Percentiles rank a stretch among this genome's conserved stretches.
These are phyloP conservation scores for Agrotis segetum DNA, from an alignment of 2,888 invertebrate genomes.

Conservation along the genomic window DNA sequence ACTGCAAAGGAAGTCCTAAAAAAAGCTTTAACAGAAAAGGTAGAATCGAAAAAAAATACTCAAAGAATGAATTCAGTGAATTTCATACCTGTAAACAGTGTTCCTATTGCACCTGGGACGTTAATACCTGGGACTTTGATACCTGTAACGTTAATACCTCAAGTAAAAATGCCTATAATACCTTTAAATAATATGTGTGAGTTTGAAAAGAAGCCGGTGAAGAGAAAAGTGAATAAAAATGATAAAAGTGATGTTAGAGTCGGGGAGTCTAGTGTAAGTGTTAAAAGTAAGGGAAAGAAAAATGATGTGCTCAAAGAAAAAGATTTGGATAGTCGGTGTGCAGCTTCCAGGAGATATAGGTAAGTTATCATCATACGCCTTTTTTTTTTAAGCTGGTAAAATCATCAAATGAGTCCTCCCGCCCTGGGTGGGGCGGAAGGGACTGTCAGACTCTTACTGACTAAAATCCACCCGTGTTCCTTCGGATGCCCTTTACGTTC, in stretches of 20 bases:
- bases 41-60: conserved; percentile 63
- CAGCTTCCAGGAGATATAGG: conserved; percentile 82
- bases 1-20: conserved; percentile 78
- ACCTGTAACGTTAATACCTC: conserved; percentile 42
- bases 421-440: too few relatives aligned
- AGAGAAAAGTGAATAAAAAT: conserved; percentile 67
- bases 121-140: conserved; percentile 23
- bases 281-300: conserved; percentile 25
- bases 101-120: conserved; percentile 58
- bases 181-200: conserved; percentile 67
- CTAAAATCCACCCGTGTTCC: too few relatives aligned
- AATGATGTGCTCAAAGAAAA: conserved; percentile 50
- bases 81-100: conserved; percentile 53
- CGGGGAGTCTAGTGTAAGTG: conserved; percentile 4
- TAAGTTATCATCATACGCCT: conserved; percentile 43
- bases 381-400: too few relatives aligned
- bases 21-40: conserved; percentile 77
- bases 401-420: too few relatives aligned
- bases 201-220: conserved; percentile 66
- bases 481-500: too few relatives aligned
- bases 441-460: too few relatives aligned
- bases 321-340: conserved; percentile 75
- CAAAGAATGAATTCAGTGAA: conserved; percentile 53
- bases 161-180: conserved; percentile 75
- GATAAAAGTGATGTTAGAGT: conserved; percentile 24